Evolutionary conservation across 1,140 invertebrate genomes (phyloP).

Genomic region (Drosophila albomicans): DNA sequence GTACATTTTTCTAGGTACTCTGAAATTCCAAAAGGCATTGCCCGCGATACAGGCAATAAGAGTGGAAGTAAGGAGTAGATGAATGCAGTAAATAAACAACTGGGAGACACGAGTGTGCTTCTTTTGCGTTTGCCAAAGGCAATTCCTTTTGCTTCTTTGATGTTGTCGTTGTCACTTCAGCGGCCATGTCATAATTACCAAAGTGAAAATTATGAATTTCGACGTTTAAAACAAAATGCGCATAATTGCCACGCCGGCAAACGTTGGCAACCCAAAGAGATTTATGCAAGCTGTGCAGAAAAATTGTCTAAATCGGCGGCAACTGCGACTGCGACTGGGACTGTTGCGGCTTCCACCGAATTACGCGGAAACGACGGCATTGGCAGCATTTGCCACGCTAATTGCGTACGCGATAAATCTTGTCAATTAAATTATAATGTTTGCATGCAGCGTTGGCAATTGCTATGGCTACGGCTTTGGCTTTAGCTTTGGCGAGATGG

Average conservation of each 20-base stretch:
- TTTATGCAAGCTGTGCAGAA: conserved; percentile 74
- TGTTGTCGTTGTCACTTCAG: conserved; percentile 79
- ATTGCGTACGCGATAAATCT: conserved; percentile 84
- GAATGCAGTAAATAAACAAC: conserved; percentile 33
- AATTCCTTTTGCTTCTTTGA: conserved; percentile 49
- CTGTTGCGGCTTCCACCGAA: conserved; percentile 60
- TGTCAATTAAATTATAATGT: conserved; percentile 85
- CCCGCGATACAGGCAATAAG: neutral
- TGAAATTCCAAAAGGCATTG: conserved; percentile 37
- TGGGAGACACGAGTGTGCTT: neutral
- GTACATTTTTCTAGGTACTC: conserved; percentile 36
- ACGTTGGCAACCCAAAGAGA: conserved; percentile 36
- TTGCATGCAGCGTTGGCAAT: conserved; percentile 71
- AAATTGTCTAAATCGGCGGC: conserved; percentile 77
- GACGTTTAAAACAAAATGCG: conserved; percentile 82
- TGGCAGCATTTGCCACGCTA: conserved; percentile 78
- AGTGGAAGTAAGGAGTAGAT: conserved; percentile 16
- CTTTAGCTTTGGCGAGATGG: neutral
- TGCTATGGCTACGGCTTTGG: conserved; percentile 27
- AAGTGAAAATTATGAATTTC: conserved; percentile 83
- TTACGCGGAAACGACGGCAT: conserved; percentile 53
- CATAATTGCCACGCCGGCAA: conserved; percentile 67
- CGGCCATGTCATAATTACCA: conserved; percentile 79
- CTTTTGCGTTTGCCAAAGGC: neutral
- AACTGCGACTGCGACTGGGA: conserved; percentile 36